A percentile compares a stretch with the other conserved stretches of the same genome.
Conservation (phyloP, 2,888 invertebrate genomes). For the Gastrophysa polygoni region DNA sequence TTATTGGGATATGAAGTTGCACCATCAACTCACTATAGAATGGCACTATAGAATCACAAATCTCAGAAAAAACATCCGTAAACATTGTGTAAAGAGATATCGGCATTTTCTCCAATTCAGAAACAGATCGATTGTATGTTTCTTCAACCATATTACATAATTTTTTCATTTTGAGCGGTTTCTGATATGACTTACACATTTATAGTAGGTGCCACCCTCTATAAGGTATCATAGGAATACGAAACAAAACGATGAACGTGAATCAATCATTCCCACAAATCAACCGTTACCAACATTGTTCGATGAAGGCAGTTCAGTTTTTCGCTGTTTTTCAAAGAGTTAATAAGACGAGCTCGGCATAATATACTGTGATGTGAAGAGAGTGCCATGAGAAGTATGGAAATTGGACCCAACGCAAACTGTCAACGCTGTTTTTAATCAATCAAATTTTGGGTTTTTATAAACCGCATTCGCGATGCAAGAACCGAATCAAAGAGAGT, state of each 20-base stretch:
- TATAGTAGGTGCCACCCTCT: not conserved
- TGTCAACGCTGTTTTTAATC: conserved; percentile 48
- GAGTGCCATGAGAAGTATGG: conserved; percentile 5
- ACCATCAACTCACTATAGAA: too few species aligned
- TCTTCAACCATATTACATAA: too few species aligned
- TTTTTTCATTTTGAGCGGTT: too few species aligned
- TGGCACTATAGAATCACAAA: too few species aligned
- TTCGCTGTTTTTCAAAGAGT: conserved; percentile 41
- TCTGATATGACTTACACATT: too few species aligned
- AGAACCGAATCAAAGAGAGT: conserved; percentile 21
- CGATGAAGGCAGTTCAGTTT: conserved; percentile 39
- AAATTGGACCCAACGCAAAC: conserved; percentile 42
- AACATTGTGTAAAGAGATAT: too few species aligned
- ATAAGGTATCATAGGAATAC: conserved; percentile 5
- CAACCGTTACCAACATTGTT: conserved; percentile 18
- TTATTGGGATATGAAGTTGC: too few species aligned
- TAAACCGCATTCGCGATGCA: conserved; percentile 27
- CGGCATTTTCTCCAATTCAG: too few species aligned
- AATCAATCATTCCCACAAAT: conserved; percentile 13
- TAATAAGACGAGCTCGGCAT: conserved; percentile 34
- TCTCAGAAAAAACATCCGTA: too few species aligned
- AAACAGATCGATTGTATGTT: too few species aligned
- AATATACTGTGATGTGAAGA: not conserved
- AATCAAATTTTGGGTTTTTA: conserved; percentile 47
- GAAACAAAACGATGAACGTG: conserved; percentile 7